Percentiles rank a stretch among this genome's conserved stretches.
Conservation (phyloP, 1,140 invertebrate genomes). For the Drosophila lowei region DNA sequence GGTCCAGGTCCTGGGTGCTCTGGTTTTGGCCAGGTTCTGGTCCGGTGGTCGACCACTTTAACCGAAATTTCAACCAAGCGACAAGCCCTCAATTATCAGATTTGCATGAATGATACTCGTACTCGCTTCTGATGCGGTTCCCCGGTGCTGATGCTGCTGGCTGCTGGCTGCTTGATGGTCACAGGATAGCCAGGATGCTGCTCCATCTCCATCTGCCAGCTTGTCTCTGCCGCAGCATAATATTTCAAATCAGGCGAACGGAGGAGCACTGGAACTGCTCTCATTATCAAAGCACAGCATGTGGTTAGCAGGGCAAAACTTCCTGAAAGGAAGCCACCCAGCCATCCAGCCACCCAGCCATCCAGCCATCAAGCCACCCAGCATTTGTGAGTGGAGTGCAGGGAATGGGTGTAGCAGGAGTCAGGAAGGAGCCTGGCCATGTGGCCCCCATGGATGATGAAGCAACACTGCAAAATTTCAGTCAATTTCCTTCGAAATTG, state of each 20-base stretch:
- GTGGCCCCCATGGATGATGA: slow-evolving; percentile 62
- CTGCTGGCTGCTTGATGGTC: slow-evolving; percentile 9
- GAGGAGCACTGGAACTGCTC: slow-evolving; percentile 55
- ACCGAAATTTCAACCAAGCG: slow-evolving; percentile 67
- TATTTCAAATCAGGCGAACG: slow-evolving; percentile 77
- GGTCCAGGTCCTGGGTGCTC: background rate
- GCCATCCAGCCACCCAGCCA: background rate
- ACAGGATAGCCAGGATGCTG: slow-evolving; percentile 24
- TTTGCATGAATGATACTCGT: slow-evolving; percentile 73
- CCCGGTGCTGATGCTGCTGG: background rate
- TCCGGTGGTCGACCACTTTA: slow-evolving; percentile 52
- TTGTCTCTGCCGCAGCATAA: slow-evolving; percentile 61
- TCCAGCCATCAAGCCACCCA: too few species aligned
- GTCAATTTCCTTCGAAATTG: slow-evolving; percentile 80
- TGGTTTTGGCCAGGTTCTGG: slow-evolving; percentile 13
- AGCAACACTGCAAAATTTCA: slow-evolving; percentile 81
- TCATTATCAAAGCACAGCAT: slow-evolving; percentile 82
- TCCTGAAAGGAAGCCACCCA: slow-evolving; percentile 53
- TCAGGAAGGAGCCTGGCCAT: slow-evolving; percentile 38
- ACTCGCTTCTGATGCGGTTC: slow-evolving; percentile 28
- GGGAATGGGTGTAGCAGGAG: background rate
- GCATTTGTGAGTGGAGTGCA: too few species aligned
- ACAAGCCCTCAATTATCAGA: slow-evolving; percentile 80
- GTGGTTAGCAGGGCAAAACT: slow-evolving; percentile 75
- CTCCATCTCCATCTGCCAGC: slow-evolving; percentile 19